Evolutionary conservation across 2,797 vertebrate genomes (phyloP), one percentile per base, ranked within the genome.

Genomic region (Phrynocephalus guinanensis): DNA sequence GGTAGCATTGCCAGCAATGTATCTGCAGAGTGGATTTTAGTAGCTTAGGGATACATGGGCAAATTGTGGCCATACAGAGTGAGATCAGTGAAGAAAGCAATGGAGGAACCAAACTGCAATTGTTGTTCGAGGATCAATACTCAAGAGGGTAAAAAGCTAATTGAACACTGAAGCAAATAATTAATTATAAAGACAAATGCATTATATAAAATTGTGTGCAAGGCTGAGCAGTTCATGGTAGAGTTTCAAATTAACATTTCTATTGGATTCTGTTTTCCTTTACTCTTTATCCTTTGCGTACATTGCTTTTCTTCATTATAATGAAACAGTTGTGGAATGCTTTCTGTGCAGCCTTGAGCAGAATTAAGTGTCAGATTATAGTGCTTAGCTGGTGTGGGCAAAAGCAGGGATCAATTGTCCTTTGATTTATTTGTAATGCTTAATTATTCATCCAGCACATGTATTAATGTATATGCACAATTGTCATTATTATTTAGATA

Each of bases 341-440:
- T 24, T 72, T 89, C 38, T 70, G 2, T 83, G 83, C 79, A 89
- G 86, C 38, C n/a, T 79, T 72, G n/a, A 33, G 18, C 63, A 89
- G 83, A 38, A 70, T 85, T 24, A 83, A 70, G 71, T 60, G 84
- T 22, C 84, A 70, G 26, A 3, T 16, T 83, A 87, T 66, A 88
- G 9, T 87, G 84, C 18, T 79, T 86, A 63, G 85, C 89, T 52
- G 72, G 20, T 85, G 44, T 82, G 33, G 85, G 70, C 70, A 87
- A 88, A 67, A 44, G 87, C 63, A 44, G 79, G 87, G 87, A 95
- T 90, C 0, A 0, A 92, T 88, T 78, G 84, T 5, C 75, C 33
- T 88, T 92, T 93, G 91, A 91, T 91, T 87, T 82, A 94, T 75
- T 50, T 63, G 56, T 85, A 33, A 85, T 83, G 89, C 88, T 67